Base-by-base conservation (phyloP, 2,797 vertebrate genomes). In the Sylvilagus floridanus region DNA sequence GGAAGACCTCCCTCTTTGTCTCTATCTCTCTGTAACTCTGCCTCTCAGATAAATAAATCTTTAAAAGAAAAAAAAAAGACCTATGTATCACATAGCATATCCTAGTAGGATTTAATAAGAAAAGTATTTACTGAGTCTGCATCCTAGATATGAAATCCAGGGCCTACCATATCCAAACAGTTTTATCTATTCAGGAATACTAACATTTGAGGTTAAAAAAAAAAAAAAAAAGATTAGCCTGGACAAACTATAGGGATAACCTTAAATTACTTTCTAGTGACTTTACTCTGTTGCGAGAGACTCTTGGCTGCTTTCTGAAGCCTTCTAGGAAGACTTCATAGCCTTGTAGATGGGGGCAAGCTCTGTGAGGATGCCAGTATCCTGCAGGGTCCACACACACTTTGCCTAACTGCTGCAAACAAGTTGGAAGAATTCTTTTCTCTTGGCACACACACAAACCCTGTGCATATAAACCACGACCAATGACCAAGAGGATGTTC, bases 121-220 rank as follows among this genome's bases (percentile, higher is more conserved):
- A 93, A 86, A 92, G 65, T 81, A 90, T 17, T 84, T 62, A 68
- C 57, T 75, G 84, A 91, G 52, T 73, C 37, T 65, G 72, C 65
- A 75, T 66, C 42, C 68, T 95, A n/a, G 10, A 69, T 90, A 85
- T 91, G 60, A 94, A 93, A 88, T 21, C 57, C 26, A 84, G 13
- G n/a, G 60, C 14, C 73, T 37, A 66, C 54, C 50, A 72, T 71
- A 79, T 81, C 50, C 37, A 68, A 88, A 83, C 68, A 21, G 37
- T 91, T 66, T 88, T 52, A 77, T 87, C 88, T 95, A 89, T 69
- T 87, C 14, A 32, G 30, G 68, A 75, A 54, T 19, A 60, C 26
- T 75, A 82, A 91, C 22, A 68, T 63, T 82, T 88, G 92, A 95
- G 77, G 30, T 91, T 91, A 94, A 89, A 68, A 54, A 73, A 60